Percentiles rank a stretch among this genome's conserved stretches.
phyloP scores from a whole-genome alignment of 2,888 invertebrate species.

The Drosophila testacea region DNA sequence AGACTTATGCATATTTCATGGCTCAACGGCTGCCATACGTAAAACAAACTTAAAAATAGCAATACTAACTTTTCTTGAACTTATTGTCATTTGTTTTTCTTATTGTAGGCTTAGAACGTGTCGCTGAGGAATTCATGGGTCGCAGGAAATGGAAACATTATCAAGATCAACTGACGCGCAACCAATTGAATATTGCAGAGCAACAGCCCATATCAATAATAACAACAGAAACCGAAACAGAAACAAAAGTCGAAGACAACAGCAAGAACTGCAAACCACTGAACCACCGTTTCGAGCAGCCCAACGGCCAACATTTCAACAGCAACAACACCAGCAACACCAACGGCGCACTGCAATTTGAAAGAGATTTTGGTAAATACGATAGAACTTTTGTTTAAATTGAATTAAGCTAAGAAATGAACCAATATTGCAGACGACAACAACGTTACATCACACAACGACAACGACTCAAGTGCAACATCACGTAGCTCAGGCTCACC shows the following conservation, averaged over 20 bases:
- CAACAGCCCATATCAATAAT: constrained; percentile 76
- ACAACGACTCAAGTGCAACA: constrained; percentile 67
- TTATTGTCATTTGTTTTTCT: not conserved
- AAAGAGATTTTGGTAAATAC: constrained; percentile 63
- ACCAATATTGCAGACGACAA: constrained; percentile 55
- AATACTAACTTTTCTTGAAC: not conserved
- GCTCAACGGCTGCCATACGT: constrained; percentile 18
- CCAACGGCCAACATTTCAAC: constrained; percentile 58
- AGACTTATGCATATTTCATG: constrained; percentile 41
- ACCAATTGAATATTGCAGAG: constrained; percentile 84
- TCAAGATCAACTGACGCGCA: constrained; percentile 90
- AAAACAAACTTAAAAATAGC: not conserved
- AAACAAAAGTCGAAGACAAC: constrained; percentile 42
- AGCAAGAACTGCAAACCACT: constrained; percentile 61
- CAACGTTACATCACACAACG: constrained; percentile 65
- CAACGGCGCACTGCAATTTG: constrained; percentile 53
- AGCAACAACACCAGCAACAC: constrained; percentile 37
- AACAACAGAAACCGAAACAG: constrained; percentile 43
- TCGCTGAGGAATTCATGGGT: constrained; percentile 98
- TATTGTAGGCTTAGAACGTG: constrained; percentile 94
- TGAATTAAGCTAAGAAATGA: constrained; percentile 2
- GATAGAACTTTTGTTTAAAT: not conserved
- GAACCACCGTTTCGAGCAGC: constrained; percentile 70
- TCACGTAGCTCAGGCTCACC: constrained; percentile 74
- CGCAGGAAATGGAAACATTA: constrained; percentile 98